phyloP scores from a whole-genome alignment of 2,888 invertebrate genomes.

The Cephus spinipes region DNA sequence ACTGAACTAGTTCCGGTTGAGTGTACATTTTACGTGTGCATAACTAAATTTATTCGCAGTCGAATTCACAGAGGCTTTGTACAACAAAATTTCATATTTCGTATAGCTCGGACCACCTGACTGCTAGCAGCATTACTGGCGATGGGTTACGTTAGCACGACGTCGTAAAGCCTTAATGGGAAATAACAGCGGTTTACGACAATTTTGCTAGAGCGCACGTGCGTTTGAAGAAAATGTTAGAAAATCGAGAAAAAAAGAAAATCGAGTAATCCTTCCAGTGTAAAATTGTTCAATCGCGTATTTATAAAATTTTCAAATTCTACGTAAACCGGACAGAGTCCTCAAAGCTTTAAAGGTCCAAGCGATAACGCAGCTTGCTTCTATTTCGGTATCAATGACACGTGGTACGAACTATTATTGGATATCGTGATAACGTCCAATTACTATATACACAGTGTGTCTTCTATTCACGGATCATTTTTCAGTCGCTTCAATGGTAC shows the following conservation, averaged over 20 bases:
- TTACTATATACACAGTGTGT: constrained; percentile 27
- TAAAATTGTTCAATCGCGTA: too few species aligned
- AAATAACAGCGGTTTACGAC: constrained; percentile 41
- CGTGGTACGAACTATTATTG: constrained; percentile 46
- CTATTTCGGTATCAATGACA: constrained; percentile 27
- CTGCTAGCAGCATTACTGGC: too few species aligned
- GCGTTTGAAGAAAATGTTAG: too few species aligned
- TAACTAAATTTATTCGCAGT: constrained; percentile 33
- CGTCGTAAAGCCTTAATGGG: constrained; percentile 45
- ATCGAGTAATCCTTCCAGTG: too few species aligned
- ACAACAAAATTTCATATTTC: too few species aligned
- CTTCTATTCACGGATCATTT: constrained; percentile 30
- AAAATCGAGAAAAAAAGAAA: too few species aligned
- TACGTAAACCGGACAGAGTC: too few species aligned
- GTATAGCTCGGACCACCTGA: too few species aligned
- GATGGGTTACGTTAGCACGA: constrained; percentile 22
- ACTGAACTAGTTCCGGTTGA: constrained; percentile 31
- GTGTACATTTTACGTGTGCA: constrained; percentile 35
- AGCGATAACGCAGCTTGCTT: too few species aligned
- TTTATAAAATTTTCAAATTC: too few species aligned
- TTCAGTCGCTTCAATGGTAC: constrained; percentile 12
- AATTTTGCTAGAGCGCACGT: constrained; percentile 4
- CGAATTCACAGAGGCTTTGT: constrained; percentile 22
- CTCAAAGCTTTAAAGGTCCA: too few species aligned
- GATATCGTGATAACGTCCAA: constrained; percentile 35